These are phyloP conservation scores for Anodontia alba DNA, from an alignment of 2,888 invertebrate genomes.

Conservation along the genomic window DNA sequence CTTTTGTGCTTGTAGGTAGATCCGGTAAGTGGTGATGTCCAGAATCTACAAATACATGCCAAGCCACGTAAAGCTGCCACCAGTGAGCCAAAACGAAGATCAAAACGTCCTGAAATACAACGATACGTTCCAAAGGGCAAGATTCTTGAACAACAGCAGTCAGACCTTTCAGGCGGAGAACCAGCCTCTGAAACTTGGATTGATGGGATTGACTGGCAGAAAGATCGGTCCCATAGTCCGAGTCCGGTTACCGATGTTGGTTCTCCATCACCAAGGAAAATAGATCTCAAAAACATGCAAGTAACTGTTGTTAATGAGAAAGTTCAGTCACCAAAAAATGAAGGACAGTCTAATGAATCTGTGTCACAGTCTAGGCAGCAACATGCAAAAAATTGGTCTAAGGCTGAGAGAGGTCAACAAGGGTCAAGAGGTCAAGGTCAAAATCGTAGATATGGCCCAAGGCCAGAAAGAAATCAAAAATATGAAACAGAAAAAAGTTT, in stretches of 20 bases:
- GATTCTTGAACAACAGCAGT: conserved; percentile 63
- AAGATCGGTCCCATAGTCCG: conserved; percentile 32
- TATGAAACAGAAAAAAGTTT: neutral
- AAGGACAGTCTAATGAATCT: neutral
- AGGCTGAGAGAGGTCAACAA: conserved; percentile 24
- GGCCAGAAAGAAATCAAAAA: conserved; percentile 34
- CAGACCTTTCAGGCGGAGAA: conserved; percentile 38
- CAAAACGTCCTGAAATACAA: conserved; percentile 76
- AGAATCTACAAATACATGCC: conserved; percentile 39
- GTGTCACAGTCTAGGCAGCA: conserved; percentile 21
- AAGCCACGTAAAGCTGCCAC: conserved; percentile 22
- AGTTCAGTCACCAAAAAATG: neutral
- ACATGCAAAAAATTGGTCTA: neutral
- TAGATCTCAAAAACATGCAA: conserved; percentile 69
- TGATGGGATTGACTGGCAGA: conserved; percentile 28
- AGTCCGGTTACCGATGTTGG: conserved; percentile 37
- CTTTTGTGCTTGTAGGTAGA: no score
- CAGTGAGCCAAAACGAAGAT: conserved; percentile 37
- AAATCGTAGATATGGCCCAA: conserved; percentile 51
- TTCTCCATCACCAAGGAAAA: conserved; percentile 49
- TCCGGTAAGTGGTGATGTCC: conserved; percentile 33
- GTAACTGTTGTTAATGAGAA: conserved; percentile 71
- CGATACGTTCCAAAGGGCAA: conserved; percentile 77
- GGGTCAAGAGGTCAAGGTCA: conserved; percentile 54
- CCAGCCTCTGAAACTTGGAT: conserved; percentile 42